A percentile compares a stretch with the other conserved stretches of the same genome.
These are phyloP conservation scores for Mus pahari DNA, from an alignment of 2,113 vertebrate genomes.

Conservation along the genomic window DNA sequence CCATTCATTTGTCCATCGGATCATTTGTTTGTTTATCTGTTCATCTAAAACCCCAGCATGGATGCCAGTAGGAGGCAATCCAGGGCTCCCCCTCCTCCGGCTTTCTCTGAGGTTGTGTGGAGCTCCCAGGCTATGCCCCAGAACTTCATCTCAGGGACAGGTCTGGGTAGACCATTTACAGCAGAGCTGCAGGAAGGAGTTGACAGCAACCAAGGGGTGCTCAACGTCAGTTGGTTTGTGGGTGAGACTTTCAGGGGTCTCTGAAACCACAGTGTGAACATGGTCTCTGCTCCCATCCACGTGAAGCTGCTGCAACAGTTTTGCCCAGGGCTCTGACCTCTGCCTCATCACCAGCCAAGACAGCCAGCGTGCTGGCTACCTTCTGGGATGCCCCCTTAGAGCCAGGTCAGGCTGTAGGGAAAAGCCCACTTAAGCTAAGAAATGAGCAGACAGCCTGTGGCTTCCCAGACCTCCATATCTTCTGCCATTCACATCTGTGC, in stretches of 20 bases:
- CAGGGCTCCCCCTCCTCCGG: rapidly evolving
- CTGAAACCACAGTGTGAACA: neutral
- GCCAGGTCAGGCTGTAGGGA: neutral
- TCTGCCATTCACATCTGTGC: neutral
- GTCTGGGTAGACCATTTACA: neutral
- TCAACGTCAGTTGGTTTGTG: rapidly evolving
- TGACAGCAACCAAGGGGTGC: neutral
- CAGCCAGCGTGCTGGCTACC: rapidly evolving
- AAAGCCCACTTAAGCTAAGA: neutral
- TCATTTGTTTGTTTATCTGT: no score
- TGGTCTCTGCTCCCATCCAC: neutral
- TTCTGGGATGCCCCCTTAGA: neutral
- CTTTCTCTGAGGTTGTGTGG: neutral
- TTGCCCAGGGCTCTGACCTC: neutral
- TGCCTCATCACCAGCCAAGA: neutral
- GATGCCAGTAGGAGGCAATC: neutral
- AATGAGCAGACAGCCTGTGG: neutral
- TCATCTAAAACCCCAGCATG: neutral
- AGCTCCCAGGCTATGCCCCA: neutral
- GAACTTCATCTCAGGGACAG: slow-evolving; percentile 6
- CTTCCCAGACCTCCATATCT: neutral
- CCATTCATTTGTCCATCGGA: neutral
- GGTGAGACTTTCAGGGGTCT: neutral
- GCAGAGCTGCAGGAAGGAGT: neutral
- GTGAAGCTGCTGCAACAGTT: neutral